Conservation (phyloP, 2,113 vertebrate species). For the Ramphastos sulfuratus region DNA sequence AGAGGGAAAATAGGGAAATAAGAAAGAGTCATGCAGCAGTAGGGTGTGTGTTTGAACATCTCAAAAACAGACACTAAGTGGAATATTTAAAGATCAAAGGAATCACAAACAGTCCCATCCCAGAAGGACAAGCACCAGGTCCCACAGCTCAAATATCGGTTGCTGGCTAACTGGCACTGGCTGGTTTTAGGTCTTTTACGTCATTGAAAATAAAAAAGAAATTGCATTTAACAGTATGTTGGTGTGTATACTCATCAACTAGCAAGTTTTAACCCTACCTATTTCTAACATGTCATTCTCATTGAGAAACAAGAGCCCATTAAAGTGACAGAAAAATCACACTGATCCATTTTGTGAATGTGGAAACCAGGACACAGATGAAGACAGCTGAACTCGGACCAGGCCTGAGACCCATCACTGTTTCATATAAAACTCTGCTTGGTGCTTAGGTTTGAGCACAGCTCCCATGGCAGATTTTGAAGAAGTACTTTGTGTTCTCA, state of each 20-base stretch:
- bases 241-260: not conserved
- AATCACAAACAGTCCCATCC: not conserved
- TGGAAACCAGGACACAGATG: not conserved
- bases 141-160: conserved; percentile 34
- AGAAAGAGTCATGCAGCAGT: not conserved
- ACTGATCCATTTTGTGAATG: not conserved
- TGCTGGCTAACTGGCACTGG: not conserved
- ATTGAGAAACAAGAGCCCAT: not conserved
- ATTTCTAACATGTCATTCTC: not conserved
- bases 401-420: not conserved
- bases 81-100: conserved; percentile 23
- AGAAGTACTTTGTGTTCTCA: not conserved
- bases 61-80: not conserved
- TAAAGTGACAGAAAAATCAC: not conserved
- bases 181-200: not conserved
- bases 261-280: not conserved
- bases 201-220: not conserved
- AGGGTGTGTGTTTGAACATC: not conserved
- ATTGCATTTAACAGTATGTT: not conserved
- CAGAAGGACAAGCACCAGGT: conserved; percentile 51
- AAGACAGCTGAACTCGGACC: not conserved
- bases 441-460: not conserved
- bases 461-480: not conserved
- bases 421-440: not conserved
- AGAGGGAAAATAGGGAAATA: not conserved